Conservation (phyloP, 1,140 invertebrate species). For the Bombus turneri region DNA sequence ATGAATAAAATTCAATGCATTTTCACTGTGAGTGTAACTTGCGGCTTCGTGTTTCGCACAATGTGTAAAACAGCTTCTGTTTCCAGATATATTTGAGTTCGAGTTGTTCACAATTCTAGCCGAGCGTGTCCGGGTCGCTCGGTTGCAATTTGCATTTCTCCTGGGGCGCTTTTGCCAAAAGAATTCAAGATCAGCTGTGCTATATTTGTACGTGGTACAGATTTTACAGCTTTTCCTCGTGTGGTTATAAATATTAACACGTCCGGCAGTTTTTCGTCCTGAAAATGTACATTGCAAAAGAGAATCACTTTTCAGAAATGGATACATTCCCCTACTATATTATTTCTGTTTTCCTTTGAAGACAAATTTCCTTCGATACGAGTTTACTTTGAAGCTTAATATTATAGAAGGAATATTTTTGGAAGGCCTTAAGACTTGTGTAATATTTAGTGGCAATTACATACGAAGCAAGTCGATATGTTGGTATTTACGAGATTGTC, state of each 20-base stretch:
- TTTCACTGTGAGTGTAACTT: background rate
- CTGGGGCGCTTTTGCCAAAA: constrained; percentile 47
- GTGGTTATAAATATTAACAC: constrained; percentile 37
- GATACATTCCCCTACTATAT: background rate
- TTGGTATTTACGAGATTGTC: background rate
- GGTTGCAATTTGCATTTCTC: constrained; percentile 44
- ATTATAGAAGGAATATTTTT: too few relatives aligned
- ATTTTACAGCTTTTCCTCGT: background rate
- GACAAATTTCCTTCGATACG: too few relatives aligned
- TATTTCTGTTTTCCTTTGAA: too few relatives aligned
- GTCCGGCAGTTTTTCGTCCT: background rate
- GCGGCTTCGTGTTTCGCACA: background rate
- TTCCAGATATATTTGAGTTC: constrained; percentile 40
- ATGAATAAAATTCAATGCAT: background rate
- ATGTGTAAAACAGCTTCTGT: constrained; percentile 3
- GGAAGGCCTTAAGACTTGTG: too few relatives aligned
- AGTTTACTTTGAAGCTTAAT: too few relatives aligned
- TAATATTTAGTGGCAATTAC: background rate
- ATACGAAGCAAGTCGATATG: too few relatives aligned
- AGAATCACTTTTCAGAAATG: background rate
- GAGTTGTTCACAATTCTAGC: constrained; percentile 36
- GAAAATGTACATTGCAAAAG: background rate
- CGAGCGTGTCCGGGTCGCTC: constrained; percentile 16
- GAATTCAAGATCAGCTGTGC: constrained; percentile 50
- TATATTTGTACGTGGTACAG: constrained; percentile 1